Percentiles rank a stretch among this genome's conserved stretches.
Conservation (phyloP, 2,797 vertebrate genomes). For the Halcyon chelicuti region DNA sequence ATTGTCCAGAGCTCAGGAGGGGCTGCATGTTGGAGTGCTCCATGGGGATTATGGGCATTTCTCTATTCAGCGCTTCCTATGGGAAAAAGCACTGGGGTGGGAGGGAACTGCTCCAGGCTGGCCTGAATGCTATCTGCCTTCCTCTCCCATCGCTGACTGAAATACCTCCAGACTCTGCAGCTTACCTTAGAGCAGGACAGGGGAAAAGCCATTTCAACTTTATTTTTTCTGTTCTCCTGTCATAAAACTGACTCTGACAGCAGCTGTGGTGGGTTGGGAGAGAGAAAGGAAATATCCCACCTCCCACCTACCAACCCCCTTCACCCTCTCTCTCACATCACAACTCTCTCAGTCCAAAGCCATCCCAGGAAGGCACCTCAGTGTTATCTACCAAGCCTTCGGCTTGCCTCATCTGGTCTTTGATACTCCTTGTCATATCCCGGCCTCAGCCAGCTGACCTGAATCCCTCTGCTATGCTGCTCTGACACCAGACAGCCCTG, state of each 20-base stretch:
- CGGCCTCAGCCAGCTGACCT: neutral
- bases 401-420: neutral
- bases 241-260: constrained; percentile 41
- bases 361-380: neutral
- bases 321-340: constrained; percentile 47
- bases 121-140: constrained; percentile 57
- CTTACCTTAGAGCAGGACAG: constrained; percentile 39
- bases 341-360: constrained; percentile 39
- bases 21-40: constrained; percentile 61
- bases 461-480: neutral
- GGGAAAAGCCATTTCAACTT: constrained; percentile 56
- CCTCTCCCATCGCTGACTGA: constrained; percentile 28
- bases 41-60: constrained; percentile 79
- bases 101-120: constrained; percentile 58
- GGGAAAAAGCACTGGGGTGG: constrained; percentile 77
- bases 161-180: constrained; percentile 46
- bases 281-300: neutral
- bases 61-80: constrained; percentile 80
- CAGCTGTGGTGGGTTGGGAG: neutral
- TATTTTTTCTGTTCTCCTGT: constrained; percentile 43
- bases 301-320: constrained; percentile 32
- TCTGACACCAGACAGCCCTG: neutral
- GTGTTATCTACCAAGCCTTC: neutral
- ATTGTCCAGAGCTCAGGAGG: constrained; percentile 74
- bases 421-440: neutral